phyloP scores from a whole-genome alignment of 92 coral and sea anemone species.

The Bergia sp. region DNA sequence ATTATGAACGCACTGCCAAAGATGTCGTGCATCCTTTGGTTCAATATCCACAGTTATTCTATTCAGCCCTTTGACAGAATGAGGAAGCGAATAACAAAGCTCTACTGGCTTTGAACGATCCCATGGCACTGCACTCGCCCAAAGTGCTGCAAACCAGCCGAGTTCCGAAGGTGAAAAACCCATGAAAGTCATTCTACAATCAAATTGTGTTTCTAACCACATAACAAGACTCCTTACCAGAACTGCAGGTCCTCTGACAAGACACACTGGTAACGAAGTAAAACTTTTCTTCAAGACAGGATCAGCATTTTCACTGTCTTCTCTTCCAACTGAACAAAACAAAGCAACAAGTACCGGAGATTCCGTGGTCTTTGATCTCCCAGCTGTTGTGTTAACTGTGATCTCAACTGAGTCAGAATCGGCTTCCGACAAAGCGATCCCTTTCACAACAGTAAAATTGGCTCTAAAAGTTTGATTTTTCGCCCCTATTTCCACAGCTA shows the following conservation, averaged over 20 bases:
- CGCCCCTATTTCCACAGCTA: slow-evolving; percentile 49
- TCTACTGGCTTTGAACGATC: slow-evolving; percentile 59
- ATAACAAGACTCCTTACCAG: slow-evolving; percentile 57
- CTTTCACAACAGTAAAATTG: slow-evolving; percentile 57
- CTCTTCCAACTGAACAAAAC: slow-evolving; percentile 74
- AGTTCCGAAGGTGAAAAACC: slow-evolving; percentile 81
- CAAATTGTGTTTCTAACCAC: slow-evolving; percentile 84
- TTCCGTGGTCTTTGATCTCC: slow-evolving; percentile 26
- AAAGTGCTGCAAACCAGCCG: slow-evolving; percentile 85
- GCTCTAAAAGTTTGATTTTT: slow-evolving; percentile 52
- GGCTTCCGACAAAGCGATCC: slow-evolving; percentile 59
- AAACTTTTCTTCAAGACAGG: slow-evolving; percentile 44
- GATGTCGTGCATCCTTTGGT: slow-evolving; percentile 70
- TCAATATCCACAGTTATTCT: slow-evolving; percentile 69
- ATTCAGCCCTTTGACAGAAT: slow-evolving; percentile 66
- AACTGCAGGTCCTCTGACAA: slow-evolving; percentile 76
- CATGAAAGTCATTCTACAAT: slow-evolving; percentile 80
- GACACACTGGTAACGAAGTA: slow-evolving; percentile 78
- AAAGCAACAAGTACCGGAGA: slow-evolving; percentile 61
- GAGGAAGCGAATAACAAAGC: slow-evolving; percentile 74
- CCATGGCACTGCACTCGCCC: slow-evolving; percentile 77
- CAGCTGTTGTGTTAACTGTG: slow-evolving; percentile 39
- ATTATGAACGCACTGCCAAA: slow-evolving; percentile 78
- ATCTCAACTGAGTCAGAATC: slow-evolving; percentile 72
- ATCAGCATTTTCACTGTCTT: slow-evolving; percentile 44